Evolutionary conservation across 1,140 invertebrate genomes (phyloP).

Genomic region (Conopomorpha cramerella): DNA sequence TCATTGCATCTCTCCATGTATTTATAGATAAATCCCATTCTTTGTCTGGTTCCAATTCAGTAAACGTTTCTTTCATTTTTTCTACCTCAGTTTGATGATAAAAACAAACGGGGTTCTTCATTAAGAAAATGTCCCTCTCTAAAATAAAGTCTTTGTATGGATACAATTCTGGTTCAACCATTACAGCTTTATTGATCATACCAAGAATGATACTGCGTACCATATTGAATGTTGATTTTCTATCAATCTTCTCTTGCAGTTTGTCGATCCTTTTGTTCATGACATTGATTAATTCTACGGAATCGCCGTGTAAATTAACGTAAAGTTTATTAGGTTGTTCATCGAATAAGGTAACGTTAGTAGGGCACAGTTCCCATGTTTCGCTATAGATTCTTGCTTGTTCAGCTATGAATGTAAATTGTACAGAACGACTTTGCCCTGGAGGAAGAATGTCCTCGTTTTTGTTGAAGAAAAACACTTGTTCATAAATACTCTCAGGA

Average conservation of each 20-base stretch:
- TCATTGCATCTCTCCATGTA: conserved; percentile 33
- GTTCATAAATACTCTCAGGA: conserved; percentile 22
- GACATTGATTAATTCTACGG: conserved; percentile 20
- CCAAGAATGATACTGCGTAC: conserved; percentile 13
- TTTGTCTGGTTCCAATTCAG: conserved; percentile 23
- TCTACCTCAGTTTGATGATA: conserved; percentile 43
- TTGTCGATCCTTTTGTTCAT: conserved; percentile 14
- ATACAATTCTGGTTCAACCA: conserved; percentile 21
- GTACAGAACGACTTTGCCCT: conserved; percentile 28
- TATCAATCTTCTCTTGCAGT: conserved; percentile 22
- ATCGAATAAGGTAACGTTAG: conserved; percentile 32
- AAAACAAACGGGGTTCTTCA: conserved; percentile 44
- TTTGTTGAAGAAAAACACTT: conserved; percentile 49
- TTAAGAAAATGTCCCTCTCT: conserved; percentile 35
- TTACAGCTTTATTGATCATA: conserved; percentile 16
- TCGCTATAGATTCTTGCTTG: conserved; percentile 29
- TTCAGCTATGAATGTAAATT: conserved; percentile 31
- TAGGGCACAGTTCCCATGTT: conserved; percentile 29
- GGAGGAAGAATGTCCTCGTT: conserved; percentile 40
- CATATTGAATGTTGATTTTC: conserved; percentile 18
- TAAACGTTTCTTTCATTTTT: conserved; percentile 29
- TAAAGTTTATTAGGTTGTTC: conserved; percentile 16
- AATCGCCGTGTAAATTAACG: conserved; percentile 28
- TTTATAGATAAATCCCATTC: conserved; percentile 35
- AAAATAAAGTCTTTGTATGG: conserved; percentile 34